A percentile compares a stretch with the other conserved stretches of the same genome.
Evolutionary conservation across 2,888 invertebrate species (phyloP).

Genomic region (Dromius quadrimaculatus): DNA sequence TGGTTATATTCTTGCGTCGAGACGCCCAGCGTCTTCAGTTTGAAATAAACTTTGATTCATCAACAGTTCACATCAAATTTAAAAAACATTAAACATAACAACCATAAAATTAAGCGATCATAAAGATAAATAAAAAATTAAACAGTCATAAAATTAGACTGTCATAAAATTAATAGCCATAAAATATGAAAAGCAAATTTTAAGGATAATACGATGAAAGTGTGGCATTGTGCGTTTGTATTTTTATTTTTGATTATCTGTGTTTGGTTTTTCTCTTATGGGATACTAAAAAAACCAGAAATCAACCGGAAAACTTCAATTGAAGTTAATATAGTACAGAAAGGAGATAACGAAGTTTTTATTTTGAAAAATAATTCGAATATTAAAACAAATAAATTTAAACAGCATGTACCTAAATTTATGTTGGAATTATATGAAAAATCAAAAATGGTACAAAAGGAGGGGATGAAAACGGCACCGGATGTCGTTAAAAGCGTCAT

Average conservation of each 20-base stretch:
- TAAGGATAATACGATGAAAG: slow-evolving; percentile 34
- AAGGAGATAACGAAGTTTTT: slow-evolving; percentile 23
- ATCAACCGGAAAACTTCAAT: slow-evolving; percentile 50
- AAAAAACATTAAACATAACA: no score
- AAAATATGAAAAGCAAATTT: no score
- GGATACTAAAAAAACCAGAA: slow-evolving; percentile 46
- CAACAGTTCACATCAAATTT: not conserved
- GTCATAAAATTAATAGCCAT: no score
- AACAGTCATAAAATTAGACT: no score
- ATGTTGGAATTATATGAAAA: slow-evolving; percentile 65
- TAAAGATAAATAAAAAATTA: no score
- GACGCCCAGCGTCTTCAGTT: slow-evolving; percentile 58
- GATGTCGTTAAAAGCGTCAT: slow-evolving; percentile 65
- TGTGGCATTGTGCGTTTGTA: slow-evolving; percentile 52
- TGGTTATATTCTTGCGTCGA: slow-evolving; percentile 59
- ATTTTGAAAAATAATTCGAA: slow-evolving; percentile 34
- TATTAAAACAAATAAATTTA: slow-evolving; percentile 45
- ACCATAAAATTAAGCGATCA: no score
- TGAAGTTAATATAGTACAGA: slow-evolving; percentile 53
- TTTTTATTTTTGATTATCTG: slow-evolving; percentile 34
- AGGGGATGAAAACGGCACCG: slow-evolving; percentile 53
- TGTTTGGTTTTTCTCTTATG: slow-evolving; percentile 48
- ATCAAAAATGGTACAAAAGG: slow-evolving; percentile 57
- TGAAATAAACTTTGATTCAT: slow-evolving; percentile 51
- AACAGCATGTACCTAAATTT: slow-evolving; percentile 64